These are phyloP conservation scores for Psittacara wagleri DNA, from an alignment of 2,113 vertebrate species.

Conservation along the genomic window DNA sequence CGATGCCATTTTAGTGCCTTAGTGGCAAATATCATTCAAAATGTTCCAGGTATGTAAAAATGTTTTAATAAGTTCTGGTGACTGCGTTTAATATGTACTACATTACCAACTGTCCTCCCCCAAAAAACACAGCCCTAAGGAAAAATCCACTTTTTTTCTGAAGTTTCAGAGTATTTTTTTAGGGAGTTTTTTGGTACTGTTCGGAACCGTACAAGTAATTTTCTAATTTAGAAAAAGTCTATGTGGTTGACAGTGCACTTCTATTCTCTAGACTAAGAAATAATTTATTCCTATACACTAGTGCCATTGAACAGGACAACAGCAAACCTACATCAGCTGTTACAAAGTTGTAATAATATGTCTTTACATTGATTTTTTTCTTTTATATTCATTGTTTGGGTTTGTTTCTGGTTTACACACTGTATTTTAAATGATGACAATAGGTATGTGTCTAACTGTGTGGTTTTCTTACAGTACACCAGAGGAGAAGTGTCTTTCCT, in stretches of 20 bases:
- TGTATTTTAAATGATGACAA: background rate
- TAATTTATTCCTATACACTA: background rate
- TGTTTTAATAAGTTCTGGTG: background rate
- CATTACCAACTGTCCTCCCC: background rate
- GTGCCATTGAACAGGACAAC: background rate
- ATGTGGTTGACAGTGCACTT: background rate
- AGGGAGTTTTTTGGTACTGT: background rate
- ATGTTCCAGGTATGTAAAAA: constrained; percentile 89
- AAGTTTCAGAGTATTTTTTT: background rate
- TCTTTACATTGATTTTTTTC: background rate
- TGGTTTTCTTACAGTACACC: constrained; percentile 84
- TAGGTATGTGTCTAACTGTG: background rate
- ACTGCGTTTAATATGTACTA: background rate
- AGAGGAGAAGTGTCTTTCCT: constrained; percentile 96
- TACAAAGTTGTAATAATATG: background rate
- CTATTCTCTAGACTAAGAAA: background rate
- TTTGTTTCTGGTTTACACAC: background rate
- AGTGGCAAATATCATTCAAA: constrained; percentile 99
- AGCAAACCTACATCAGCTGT: background rate
- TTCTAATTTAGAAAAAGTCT: background rate
- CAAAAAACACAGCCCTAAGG: background rate
- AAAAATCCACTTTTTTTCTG: background rate
- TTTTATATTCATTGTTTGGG: background rate
- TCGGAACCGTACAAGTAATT: background rate
- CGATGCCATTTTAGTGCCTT: constrained; percentile 99